Evolutionary conservation across 30 jellyfish, hydroid and myxozoan genomes (phyloP).

Genomic region (Turritopsis rubra): DNA sequence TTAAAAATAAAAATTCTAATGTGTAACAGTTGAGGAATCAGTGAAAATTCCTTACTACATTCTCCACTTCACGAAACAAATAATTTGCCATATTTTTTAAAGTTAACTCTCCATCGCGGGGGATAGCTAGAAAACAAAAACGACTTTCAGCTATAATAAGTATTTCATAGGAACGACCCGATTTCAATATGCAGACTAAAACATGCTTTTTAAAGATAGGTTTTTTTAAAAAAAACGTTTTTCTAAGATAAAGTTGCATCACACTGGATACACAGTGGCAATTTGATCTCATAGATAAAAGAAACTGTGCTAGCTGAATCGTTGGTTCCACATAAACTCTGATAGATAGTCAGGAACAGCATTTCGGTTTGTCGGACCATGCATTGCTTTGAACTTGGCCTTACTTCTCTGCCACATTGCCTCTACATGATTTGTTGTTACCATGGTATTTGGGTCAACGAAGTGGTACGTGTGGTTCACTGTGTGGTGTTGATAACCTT

Average conservation of each 20-base stretch:
- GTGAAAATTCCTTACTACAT: too few relatives aligned
- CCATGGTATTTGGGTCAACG: slow-evolving; percentile 47
- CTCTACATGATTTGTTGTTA: slow-evolving; percentile 24
- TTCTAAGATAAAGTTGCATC: background rate
- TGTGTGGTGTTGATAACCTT: too few relatives aligned
- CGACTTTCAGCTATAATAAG: too few relatives aligned
- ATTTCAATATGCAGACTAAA: too few relatives aligned
- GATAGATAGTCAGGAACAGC: slow-evolving; percentile 15
- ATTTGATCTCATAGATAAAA: slow-evolving; percentile 36
- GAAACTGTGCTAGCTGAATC: slow-evolving; percentile 9
- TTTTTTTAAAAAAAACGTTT: background rate
- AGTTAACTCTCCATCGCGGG: too few relatives aligned
- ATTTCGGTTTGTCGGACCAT: slow-evolving; percentile 26
- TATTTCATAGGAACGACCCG: too few relatives aligned
- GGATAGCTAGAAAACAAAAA: too few relatives aligned
- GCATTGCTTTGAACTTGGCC: slow-evolving; percentile 18
- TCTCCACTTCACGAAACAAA: too few relatives aligned
- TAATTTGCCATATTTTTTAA: too few relatives aligned
- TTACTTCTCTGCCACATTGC: slow-evolving; percentile 27
- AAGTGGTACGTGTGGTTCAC: too few relatives aligned
- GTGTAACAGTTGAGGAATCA: too few relatives aligned
- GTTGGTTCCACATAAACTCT: slow-evolving; percentile 21
- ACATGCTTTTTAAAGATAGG: background rate
- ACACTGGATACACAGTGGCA: slow-evolving; percentile 18
- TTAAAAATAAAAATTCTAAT: too few relatives aligned